phyloP scores from a whole-genome alignment of 1,140 invertebrate genomes.

The Neocloeon triangulifer region DNA sequence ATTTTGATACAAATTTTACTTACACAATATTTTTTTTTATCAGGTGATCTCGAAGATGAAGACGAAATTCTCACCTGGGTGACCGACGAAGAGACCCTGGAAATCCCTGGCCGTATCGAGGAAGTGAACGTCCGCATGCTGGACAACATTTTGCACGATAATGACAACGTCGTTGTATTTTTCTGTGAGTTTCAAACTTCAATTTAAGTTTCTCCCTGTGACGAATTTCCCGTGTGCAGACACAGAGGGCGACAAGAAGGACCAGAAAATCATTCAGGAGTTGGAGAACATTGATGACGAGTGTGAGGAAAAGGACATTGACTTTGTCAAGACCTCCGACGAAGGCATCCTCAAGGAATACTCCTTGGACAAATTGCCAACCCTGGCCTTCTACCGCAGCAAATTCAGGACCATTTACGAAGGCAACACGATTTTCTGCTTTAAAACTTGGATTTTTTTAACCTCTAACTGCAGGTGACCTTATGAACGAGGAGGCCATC shows the following conservation, averaged over 20 bases:
- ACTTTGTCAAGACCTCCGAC: constrained; percentile 84
- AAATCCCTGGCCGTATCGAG: constrained; percentile 82
- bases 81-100: constrained; percentile 74
- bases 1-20: too few species aligned
- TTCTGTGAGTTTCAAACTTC: constrained; percentile 51
- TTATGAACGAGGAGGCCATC: constrained; percentile 79
- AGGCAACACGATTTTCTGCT: constrained; percentile 13
- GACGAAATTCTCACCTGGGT: constrained; percentile 78
- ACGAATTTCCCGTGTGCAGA: constrained; percentile 25
- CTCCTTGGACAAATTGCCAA: constrained; percentile 56
- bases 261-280: constrained; percentile 69
- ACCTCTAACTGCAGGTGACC: constrained; percentile 30
- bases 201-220: constrained; percentile 1
- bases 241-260: constrained; percentile 72
- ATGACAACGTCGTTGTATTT: constrained; percentile 73
- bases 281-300: constrained; percentile 88
- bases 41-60: constrained; percentile 72
- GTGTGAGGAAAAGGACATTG: constrained; percentile 76
- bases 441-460: constrained; percentile 3
- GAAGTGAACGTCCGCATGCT: constrained; percentile 82
- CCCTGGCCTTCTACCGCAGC: constrained; percentile 72
- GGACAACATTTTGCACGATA: constrained; percentile 70
- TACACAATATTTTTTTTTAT: constrained; percentile 10
- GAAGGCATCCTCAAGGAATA: constrained; percentile 73
- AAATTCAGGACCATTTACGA: constrained; percentile 73